Base-by-base conservation (phyloP, 2,888 invertebrate species). In the Steromphala cineraria region DNA sequence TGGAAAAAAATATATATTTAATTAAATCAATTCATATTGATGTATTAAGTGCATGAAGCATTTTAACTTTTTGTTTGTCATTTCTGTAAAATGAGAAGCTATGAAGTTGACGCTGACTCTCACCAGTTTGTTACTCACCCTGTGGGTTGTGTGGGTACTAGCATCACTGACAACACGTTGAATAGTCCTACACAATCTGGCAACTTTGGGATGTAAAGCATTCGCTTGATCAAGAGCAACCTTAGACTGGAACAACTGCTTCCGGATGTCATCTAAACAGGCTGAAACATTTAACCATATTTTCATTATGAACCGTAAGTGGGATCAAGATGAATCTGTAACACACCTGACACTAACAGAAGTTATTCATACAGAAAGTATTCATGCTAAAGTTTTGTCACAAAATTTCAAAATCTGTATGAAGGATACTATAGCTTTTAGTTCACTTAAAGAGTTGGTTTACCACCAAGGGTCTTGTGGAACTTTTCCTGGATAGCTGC, bases 401-500 rank as follows among this genome's bases (percentile, higher is more conserved):
- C 1, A 56, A 24, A 7, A 19, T 56, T 1, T 10, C 5, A 56
- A 56, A 56, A 24, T 55, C 10, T 19, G n/a, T 7, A 24, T 55
- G 56, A 7, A 56, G 24, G 1, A 15, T 17, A 17, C n/a, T 19
- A 8, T 19, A 24, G 3, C 4, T 10, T 13, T 24, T 8, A 56
- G 24, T 3, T 56, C 10, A 79, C 15, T 21, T 4, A 67, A 79
- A n/a, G 53, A 55, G 53, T 28, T 24, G 7, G 62, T 67, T 80
- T 83, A 89, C 89, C 84, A 82, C 80, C 80, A 19, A 89, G 71
- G 19, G 81, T 31, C 24, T 52, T 31, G 19, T 82, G 76, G 80
- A 88, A 87, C 79, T 87, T 88, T 19, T 89, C 89, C 31, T 89
- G 87, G 75, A 88, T 78, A 19, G 85, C 84, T 75, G 78, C 83